Percentiles rank a stretch among this genome's conserved stretches.
phyloP scores from a whole-genome alignment of 2,797 vertebrate species.

The Halcyon leucocephala region DNA sequence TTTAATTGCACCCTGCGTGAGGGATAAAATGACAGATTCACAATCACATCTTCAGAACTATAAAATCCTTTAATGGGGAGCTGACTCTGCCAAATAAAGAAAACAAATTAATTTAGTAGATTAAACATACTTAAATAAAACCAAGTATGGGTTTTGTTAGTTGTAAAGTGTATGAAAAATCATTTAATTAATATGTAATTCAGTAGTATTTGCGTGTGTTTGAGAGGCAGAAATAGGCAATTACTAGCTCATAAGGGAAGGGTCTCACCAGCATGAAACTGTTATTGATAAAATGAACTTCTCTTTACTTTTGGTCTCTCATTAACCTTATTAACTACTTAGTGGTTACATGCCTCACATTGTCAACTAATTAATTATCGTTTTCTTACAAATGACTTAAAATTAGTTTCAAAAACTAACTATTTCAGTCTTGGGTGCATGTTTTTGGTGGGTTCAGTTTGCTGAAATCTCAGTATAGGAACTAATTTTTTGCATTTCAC shows the following conservation, averaged over 20 bases:
- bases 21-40: constrained; percentile 30
- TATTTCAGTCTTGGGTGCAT: background rate
- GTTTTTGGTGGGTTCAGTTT: background rate
- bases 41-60: background rate
- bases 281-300: background rate
- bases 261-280: background rate
- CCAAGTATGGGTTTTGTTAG: background rate
- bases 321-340: background rate
- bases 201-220: background rate
- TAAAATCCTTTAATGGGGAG: constrained; percentile 30
- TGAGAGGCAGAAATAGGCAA: background rate
- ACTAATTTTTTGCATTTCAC: background rate
- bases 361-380: background rate
- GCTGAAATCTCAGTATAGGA: background rate
- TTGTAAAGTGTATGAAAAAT: background rate
- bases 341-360: background rate
- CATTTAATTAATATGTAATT: background rate
- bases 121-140: background rate
- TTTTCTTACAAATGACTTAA: background rate
- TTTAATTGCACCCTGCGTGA: background rate
- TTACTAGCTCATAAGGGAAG: background rate
- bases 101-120: background rate
- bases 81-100: background rate
- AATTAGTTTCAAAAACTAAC: constrained; percentile 13
- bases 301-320: background rate